Percentiles rank a stretch among this genome's conserved stretches.
Evolutionary conservation across 2,888 invertebrate genomes (phyloP).

Genomic region (Epinotia demarniana): DNA sequence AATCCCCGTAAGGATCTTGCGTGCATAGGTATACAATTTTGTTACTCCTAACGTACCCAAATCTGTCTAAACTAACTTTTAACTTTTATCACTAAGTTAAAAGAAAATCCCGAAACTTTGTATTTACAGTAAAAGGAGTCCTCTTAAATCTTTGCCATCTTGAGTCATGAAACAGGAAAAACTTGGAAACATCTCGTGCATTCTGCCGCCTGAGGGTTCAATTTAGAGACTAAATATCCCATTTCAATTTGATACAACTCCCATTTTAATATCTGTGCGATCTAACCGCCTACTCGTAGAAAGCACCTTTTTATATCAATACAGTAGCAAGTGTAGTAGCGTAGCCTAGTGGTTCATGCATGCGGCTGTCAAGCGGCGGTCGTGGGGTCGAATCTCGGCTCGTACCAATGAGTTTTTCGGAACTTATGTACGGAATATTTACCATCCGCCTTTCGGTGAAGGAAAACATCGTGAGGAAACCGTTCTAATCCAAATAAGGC

Average conservation of each 20-base stretch:
- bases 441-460: too few species aligned
- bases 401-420: too few species aligned
- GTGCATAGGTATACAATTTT: background rate
- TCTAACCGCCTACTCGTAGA: too few species aligned
- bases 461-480: too few species aligned
- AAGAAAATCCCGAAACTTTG: conserved; percentile 41
- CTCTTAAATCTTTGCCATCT: conserved; percentile 38
- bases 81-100: conserved; percentile 41
- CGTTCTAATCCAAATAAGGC: too few species aligned
- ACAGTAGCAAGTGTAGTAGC: too few species aligned
- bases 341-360: too few species aligned
- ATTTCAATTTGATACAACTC: background rate
- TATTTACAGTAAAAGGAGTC: conserved; percentile 33
- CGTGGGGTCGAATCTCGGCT: too few species aligned
- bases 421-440: too few species aligned
- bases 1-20: background rate
- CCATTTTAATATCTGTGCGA: background rate
- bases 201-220: background rate
- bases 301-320: too few species aligned
- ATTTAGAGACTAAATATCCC: background rate
- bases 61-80: conserved; percentile 42
- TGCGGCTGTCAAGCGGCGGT: too few species aligned
- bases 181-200: conserved; percentile 27
- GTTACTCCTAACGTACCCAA: conserved; percentile 24
- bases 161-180: conserved; percentile 33